A percentile compares a stretch with the other conserved stretches of the same genome.
Conservation (phyloP, 2,888 invertebrate species). For the Epistrophe grossulariae region DNA sequence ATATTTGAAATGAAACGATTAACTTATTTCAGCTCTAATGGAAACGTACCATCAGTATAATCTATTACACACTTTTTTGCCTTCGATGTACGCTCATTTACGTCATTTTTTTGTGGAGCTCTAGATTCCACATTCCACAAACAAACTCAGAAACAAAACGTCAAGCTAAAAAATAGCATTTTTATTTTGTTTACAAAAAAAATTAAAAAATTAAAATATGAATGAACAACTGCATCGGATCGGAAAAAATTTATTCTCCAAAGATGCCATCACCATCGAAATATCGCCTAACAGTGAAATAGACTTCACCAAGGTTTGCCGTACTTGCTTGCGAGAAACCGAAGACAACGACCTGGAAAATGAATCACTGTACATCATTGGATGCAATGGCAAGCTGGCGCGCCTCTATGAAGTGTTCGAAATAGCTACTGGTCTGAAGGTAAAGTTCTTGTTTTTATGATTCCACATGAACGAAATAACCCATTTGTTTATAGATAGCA, state of each 20-base stretch:
- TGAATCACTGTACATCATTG: slow-evolving; percentile 49
- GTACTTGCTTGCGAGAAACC: slow-evolving; percentile 60
- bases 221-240: background rate
- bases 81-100: background rate
- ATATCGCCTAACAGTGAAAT: background rate
- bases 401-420: slow-evolving; percentile 58
- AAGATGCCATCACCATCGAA: background rate
- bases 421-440: slow-evolving; percentile 55
- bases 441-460: background rate
- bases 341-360: slow-evolving; percentile 52
- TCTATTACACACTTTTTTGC: background rate
- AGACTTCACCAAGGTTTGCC: slow-evolving; percentile 52
- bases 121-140: background rate
- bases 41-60: no score
- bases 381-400: slow-evolving; percentile 33
- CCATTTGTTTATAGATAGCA: slow-evolving; percentile 16
- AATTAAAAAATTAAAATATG: slow-evolving; percentile 9
- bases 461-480: background rate
- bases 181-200: slow-evolving; percentile 4
- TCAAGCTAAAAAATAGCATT: background rate
- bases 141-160: background rate
- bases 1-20: no score
- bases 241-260: background rate
- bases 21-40: no score
- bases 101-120: background rate